Evolutionary conservation across 2,113 vertebrate genomes (phyloP), one percentile per base, ranked within the genome.

Genomic region (Neolamprologus tretocephalus): DNA sequence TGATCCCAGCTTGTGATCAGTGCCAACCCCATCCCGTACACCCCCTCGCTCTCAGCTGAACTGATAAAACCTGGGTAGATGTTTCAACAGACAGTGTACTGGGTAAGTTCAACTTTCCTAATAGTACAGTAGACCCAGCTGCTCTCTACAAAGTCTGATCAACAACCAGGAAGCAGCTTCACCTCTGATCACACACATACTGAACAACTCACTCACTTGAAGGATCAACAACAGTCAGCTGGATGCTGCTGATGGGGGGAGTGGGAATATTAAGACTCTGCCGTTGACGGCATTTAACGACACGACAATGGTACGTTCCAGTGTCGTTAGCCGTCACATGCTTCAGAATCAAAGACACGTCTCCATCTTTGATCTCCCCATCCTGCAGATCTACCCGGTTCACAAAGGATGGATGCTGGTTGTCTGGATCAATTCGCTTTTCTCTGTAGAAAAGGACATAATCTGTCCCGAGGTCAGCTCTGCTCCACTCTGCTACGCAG

Each of bases 251-350:
- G 35, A 68, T 68, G 2, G 63, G 58, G 58, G 58, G 17, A n/a
- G 9, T 35, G 1, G 1, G 31, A 63, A 63, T 63, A 63, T 63
- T 63, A 5, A 2, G 31, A 21, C 10, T 37, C 33, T 63, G 58
- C 3, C n/a, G 63, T 35, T 33, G 58, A 35, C 31, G 58, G 58
- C 58, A 63, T 63, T 63, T 35, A 63, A 63, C 1, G 1, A 68
- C 35, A 40, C 63, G n/a, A 40, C 63, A 68, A 37, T 68, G 19
- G 35, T 68, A 68, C 12, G 7, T 68, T 68, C 63, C 63, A 21
- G 11, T 40, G 33, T 68, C 63, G 7, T 68, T 21, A 21, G 63
- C 35, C 0, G 1, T 40, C 61, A 66, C 61, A 21, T 66, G 0
- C 61, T 21, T 66, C 61, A 66, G 33, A 37, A 66, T 66, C 61